Conservation (phyloP, 2,113 vertebrate species). For the Scartelaos histophorus region DNA sequence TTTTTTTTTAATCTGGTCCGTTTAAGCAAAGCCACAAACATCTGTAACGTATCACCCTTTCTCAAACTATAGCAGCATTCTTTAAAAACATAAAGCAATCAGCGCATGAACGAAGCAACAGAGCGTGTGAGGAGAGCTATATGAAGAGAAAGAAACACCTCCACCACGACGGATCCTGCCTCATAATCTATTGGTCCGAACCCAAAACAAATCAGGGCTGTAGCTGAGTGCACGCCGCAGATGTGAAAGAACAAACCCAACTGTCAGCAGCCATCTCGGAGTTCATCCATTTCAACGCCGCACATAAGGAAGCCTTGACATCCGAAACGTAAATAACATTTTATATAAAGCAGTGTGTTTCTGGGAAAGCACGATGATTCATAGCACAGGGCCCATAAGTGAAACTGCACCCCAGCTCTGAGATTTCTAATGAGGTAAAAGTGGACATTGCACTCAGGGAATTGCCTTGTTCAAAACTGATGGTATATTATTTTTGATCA, state of each 20-base stretch:
- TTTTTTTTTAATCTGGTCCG: constrained; percentile 35
- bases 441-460: not conserved
- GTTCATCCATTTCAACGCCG: constrained; percentile 1
- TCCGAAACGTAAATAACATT: constrained; percentile 7
- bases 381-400: not conserved
- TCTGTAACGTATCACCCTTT: constrained; percentile 60
- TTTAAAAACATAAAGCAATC: constrained; percentile 62
- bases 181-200: constrained; percentile 34
- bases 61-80: constrained; percentile 35
- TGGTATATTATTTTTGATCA: not conserved
- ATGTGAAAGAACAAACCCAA: constrained; percentile 21
- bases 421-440: not conserved
- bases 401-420: not conserved
- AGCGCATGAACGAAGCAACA: constrained; percentile 53
- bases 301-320: not conserved
- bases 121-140: constrained; percentile 47
- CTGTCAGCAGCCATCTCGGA: constrained; percentile 20
- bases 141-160: constrained; percentile 50
- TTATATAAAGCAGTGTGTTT: constrained; percentile 1
- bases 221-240: constrained; percentile 9
- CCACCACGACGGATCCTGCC: constrained; percentile 21
- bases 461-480: not conserved
- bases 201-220: constrained; percentile 28
- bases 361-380: constrained; percentile 14
- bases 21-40: constrained; percentile 42